These are phyloP conservation scores for Apotomis capreana DNA, from an alignment of 2,888 invertebrate species.

Conservation along the genomic window DNA sequence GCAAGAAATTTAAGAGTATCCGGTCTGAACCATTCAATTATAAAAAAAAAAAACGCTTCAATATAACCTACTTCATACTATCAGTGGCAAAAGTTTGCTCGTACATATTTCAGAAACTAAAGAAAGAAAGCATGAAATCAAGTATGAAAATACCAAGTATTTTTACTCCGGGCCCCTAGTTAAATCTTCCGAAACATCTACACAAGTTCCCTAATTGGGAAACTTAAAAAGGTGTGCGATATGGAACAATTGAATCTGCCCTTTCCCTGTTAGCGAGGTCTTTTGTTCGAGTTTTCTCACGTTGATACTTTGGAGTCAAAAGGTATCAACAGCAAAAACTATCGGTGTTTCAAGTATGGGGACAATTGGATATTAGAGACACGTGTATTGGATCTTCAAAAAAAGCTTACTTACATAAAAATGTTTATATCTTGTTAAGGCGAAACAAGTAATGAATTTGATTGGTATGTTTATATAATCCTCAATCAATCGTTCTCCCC, in stretches of 20 bases:
- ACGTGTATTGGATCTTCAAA: no score
- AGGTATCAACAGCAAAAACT: background rate
- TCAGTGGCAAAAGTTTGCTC: no score
- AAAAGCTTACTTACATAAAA: no score
- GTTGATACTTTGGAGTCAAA: constrained; percentile 21
- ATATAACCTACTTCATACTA: no score
- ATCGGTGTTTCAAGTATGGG: background rate
- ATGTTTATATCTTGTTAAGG: no score
- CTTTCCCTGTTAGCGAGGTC: constrained; percentile 41
- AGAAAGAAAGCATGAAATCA: background rate
- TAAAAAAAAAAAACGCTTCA: no score
- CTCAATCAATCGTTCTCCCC: no score
- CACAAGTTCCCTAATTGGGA: constrained; percentile 68
- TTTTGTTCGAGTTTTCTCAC: constrained; percentile 32
- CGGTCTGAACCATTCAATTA: no score
- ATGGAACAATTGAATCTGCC: constrained; percentile 63
- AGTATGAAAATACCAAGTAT: constrained; percentile 21
- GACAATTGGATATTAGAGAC: background rate
- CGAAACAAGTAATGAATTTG: no score
- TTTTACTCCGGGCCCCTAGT: constrained; percentile 54
- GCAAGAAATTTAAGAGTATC: no score
- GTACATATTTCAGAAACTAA: no score
- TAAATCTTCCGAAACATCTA: constrained; percentile 63
- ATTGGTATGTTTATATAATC: no score
- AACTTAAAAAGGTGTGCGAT: constrained; percentile 71